Conservation (phyloP, 2,797 vertebrate genomes). For the Simalia tracyae region DNA sequence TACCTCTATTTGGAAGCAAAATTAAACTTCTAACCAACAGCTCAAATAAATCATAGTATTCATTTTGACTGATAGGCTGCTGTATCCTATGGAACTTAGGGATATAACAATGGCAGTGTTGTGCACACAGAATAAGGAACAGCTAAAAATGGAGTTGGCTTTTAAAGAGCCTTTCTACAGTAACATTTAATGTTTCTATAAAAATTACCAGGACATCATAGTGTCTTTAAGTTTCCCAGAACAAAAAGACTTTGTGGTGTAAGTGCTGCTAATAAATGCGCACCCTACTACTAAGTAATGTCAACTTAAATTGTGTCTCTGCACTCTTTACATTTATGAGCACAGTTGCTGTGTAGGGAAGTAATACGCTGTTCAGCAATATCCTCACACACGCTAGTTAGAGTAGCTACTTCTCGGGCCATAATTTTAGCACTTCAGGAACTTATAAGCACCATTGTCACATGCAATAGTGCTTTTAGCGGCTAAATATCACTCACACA, state of each 20-base stretch:
- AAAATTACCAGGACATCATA: slow-evolving; percentile 1
- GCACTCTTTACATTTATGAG: slow-evolving; percentile 18
- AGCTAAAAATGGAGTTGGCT: neutral
- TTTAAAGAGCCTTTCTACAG: neutral
- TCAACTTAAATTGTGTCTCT: slow-evolving; percentile 1
- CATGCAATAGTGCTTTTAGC: slow-evolving; percentile 21
- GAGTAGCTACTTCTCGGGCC: slow-evolving; percentile 1
- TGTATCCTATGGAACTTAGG: neutral
- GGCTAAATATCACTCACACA: neutral
- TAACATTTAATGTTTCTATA: slow-evolving; percentile 17
- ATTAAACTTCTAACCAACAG: neutral
- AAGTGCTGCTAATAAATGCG: slow-evolving; percentile 20
- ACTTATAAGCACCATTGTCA: slow-evolving; percentile 29
- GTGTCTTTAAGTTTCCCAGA: neutral
- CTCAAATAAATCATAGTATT: neutral
- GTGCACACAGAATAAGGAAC: neutral
- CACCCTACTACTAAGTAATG: neutral
- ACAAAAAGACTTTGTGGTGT: slow-evolving; percentile 7
- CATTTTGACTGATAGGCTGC: neutral
- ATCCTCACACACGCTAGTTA: slow-evolving; percentile 5
- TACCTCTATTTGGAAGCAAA: neutral
- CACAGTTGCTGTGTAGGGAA: neutral
- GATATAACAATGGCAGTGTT: neutral
- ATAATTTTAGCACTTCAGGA: slow-evolving; percentile 22
- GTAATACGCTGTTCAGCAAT: neutral